Evolutionary conservation across 2,888 invertebrate species (phyloP).

Genomic region (Xylocampa areola): DNA sequence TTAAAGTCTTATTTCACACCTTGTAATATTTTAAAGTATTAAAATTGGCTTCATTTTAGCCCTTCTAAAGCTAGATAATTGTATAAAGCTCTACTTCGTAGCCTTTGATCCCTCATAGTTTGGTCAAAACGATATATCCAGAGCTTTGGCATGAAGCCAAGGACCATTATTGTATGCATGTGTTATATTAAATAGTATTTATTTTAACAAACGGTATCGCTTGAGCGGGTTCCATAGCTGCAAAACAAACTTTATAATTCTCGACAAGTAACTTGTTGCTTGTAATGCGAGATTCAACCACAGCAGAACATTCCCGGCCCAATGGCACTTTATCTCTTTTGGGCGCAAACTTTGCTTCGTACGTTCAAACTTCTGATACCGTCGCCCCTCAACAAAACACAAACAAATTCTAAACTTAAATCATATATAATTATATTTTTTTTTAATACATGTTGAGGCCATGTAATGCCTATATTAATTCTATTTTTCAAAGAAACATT

Average conservation of each 20-base stretch:
- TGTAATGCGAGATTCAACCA: constrained; percentile 26
- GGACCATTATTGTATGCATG: not conserved
- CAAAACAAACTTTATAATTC: constrained; percentile 27
- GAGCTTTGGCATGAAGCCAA: constrained; percentile 20
- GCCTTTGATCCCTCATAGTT: constrained; percentile 10
- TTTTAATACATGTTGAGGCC: no score
- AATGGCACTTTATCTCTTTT: constrained; percentile 43
- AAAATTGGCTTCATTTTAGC: not conserved
- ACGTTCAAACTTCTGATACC: constrained; percentile 35
- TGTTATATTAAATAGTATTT: not conserved
- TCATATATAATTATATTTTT: no score
- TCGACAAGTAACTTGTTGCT: constrained; percentile 52
- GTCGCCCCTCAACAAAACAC: not conserved
- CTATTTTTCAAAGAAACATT: no score
- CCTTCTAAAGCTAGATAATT: constrained; percentile 8
- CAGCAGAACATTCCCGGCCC: constrained; percentile 21
- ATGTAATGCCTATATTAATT: no score
- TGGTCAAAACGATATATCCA: constrained; percentile 4
- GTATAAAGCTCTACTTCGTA: not conserved
- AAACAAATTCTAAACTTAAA: constrained; percentile 18
- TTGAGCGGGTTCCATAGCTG: constrained; percentile 1
- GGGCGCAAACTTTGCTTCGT: constrained; percentile 32
- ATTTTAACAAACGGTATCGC: constrained; percentile 4
- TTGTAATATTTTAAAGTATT: no score
- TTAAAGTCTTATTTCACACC: no score